These are phyloP conservation scores for Odocoileus hemionus DNA, from an alignment of 2,113 vertebrate species.

Conservation along the genomic window DNA sequence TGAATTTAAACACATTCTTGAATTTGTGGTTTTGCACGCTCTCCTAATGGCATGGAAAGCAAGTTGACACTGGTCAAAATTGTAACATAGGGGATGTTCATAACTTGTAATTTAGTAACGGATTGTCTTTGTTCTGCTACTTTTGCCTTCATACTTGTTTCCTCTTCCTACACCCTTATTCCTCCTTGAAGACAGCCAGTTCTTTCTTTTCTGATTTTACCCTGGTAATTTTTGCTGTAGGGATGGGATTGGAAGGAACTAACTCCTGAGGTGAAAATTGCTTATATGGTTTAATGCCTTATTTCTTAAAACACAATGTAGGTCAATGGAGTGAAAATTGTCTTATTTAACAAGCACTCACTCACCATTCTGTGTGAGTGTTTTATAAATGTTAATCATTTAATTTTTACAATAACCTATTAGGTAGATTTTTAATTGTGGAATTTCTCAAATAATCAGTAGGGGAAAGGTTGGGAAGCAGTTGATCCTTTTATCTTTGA, in stretches of 20 bases:
- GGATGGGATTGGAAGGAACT: neutral
- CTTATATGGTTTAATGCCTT: neutral
- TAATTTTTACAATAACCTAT: neutral
- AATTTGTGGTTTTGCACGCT: neutral
- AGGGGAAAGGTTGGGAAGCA: neutral
- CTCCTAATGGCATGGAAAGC: neutral
- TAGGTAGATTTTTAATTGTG: neutral
- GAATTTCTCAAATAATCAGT: neutral
- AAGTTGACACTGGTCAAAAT: neutral
- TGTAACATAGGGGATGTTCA: neutral
- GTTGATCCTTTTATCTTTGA: constrained; percentile 1
- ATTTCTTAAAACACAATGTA: neutral
- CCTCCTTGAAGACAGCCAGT: neutral
- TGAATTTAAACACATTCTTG: neutral
- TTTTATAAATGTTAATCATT: neutral
- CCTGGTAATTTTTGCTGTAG: neutral
- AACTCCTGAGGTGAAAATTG: neutral
- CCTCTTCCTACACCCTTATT: neutral
- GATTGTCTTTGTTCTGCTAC: neutral
- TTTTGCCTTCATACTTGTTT: neutral
- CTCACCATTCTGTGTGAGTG: neutral
- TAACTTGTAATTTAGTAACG: neutral
- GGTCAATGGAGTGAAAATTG: neutral
- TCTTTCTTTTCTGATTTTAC: neutral
- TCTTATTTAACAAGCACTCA: constrained; percentile 15